Percentiles rank a stretch among this genome's conserved stretches.
Conservation (phyloP, 2,797 vertebrate species). For the Melanogrammus aeglefinus region DNA sequence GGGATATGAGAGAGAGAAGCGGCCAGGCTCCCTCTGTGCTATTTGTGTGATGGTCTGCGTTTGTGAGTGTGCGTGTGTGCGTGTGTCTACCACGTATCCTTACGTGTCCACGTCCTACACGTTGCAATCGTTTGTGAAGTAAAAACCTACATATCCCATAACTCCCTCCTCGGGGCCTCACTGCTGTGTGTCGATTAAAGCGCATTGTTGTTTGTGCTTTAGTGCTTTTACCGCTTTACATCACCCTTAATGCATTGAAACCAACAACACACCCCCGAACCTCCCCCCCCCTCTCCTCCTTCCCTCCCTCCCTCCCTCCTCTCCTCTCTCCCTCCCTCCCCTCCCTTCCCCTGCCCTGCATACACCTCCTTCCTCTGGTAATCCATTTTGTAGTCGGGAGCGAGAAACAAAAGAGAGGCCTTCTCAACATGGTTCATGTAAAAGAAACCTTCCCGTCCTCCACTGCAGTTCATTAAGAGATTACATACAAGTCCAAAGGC, state of each 20-base stretch:
- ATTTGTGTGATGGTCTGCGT: background rate
- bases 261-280: slow-evolving; percentile 71
- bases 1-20: background rate
- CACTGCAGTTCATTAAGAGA: slow-evolving; percentile 97
- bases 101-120: slow-evolving; percentile 24
- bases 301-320: slow-evolving; percentile 43
- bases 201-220: slow-evolving; percentile 84
- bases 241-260: slow-evolving; percentile 77
- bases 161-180: background rate
- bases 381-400: slow-evolving; percentile 96
- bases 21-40: background rate
- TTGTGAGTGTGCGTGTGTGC: background rate
- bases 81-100: slow-evolving; percentile 9
- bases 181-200: slow-evolving; percentile 58
- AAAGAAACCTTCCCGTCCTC: slow-evolving; percentile 86
- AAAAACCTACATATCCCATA: background rate
- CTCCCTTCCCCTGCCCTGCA: slow-evolving; percentile 18
- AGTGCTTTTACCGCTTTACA: slow-evolving; percentile 79
- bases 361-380: slow-evolving; percentile 70
- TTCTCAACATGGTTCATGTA: slow-evolving; percentile 90
- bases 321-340: slow-evolving; percentile 3
- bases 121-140: background rate
- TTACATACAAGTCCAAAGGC: slow-evolving; percentile 85
- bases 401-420: slow-evolving; percentile 92
- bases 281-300: slow-evolving; percentile 5